Percentiles rank a stretch among this genome's conserved stretches.
Conservation (phyloP, 2,797 vertebrate species). For the Anguilla obscura region DNA sequence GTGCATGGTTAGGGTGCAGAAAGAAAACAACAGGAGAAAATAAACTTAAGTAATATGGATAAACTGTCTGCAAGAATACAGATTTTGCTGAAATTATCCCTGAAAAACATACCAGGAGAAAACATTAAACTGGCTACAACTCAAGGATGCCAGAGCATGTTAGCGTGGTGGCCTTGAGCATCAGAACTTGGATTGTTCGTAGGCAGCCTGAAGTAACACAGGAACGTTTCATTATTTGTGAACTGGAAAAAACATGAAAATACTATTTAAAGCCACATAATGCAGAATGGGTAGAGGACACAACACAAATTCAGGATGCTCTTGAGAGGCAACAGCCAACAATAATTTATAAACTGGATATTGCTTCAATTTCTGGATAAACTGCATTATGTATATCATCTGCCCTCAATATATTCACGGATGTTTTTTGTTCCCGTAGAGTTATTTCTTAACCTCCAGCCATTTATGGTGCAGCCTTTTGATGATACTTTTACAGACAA, state of each 20-base stretch:
- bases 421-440: not conserved
- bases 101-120: not conserved
- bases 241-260: not conserved
- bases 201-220: not conserved
- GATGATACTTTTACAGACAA: conserved; percentile 31
- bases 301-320: not conserved
- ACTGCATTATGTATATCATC: conserved; percentile 14
- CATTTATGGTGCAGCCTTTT: conserved; percentile 27
- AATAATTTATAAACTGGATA: not conserved
- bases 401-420: conserved; percentile 26
- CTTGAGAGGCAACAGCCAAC: not conserved
- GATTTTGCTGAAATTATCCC: not conserved
- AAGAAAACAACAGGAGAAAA: not conserved
- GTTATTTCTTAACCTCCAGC: conserved; percentile 34
- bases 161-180: not conserved
- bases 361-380: not conserved
- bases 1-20: not conserved
- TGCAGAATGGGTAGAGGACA: not conserved
- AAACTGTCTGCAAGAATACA: not conserved
- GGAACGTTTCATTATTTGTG: not conserved
- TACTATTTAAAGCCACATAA: not conserved
- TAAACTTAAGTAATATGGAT: not conserved
- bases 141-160: not conserved
- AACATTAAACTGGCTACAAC: not conserved
- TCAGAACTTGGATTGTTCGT: not conserved